Base-by-base conservation (phyloP, 2,797 vertebrate species). In the Micropoecilia bifurca region DNA sequence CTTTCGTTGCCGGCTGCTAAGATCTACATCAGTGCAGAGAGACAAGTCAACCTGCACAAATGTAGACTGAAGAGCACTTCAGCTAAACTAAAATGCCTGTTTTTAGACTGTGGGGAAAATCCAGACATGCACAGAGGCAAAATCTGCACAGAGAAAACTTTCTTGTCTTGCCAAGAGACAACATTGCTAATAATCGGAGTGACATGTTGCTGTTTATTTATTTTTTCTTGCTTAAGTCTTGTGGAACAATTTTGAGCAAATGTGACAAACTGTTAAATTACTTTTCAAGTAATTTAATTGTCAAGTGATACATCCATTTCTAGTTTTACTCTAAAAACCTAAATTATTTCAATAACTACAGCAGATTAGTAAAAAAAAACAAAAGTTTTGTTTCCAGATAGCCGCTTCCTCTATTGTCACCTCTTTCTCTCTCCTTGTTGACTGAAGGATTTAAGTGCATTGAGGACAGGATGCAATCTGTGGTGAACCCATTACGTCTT, bases 401-500 rank as follows among this genome's bases (percentile, higher is more conserved):
- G 75, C 86, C 9, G 53, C 80, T 81, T 71, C 75, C 4, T 74
- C 79, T 39, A 82, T 85, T 92, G 90, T 91, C 89, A 73, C 85
- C 82, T 77, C 79, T 88, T 84, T 84, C 79, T 73, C 80, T 83
- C 59, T 82, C 55, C 81, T 45, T 71, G 82, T 84, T 63, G 85
- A 90, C 88, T 88, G 14, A 83, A 84, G 79, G 83, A 90, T 83
- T 81, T 83, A 90, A 93, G 92, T 92, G 90, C 91, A 91, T 57
- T 25, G 84, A 88, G 76, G 90, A 91, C 89, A 89, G 90, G 90
- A 92, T 89, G 87, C 94, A 94, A 94, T 94, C 90, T 92, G 83
- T 55, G 79, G 39, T 92, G 92, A 92, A 92, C 90, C 94, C 93
- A 92, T 93, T 93, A 90, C 90, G 92, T 93, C 93, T 93, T 92